Evolutionary conservation across 1,140 invertebrate genomes (phyloP).

Genomic region (Cotesia vestalis): DNA sequence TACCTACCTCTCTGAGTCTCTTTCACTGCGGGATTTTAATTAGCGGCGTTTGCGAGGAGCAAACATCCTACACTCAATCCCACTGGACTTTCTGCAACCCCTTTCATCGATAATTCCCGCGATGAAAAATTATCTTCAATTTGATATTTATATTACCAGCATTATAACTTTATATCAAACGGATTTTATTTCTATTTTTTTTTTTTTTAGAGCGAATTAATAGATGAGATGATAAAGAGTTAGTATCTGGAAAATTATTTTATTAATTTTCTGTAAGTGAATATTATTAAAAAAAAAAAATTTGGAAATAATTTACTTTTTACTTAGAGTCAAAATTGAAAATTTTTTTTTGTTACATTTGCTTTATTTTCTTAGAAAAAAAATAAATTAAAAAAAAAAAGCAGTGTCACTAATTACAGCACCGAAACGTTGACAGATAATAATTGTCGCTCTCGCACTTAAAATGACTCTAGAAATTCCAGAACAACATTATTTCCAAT

Average conservation of each 20-base stretch:
- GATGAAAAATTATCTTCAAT: conserved; percentile 23
- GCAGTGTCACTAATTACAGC: conserved; percentile 54
- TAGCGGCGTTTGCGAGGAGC: conserved; percentile 62
- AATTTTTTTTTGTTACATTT: no score
- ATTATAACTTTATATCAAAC: no score
- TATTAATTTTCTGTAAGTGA: no score
- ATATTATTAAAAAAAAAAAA: no score
- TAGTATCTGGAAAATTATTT: no score
- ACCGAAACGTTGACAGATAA: conserved; percentile 63
- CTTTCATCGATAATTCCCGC: conserved; percentile 21
- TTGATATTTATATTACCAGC: no score
- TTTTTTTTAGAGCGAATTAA: no score
- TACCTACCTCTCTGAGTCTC: conserved; percentile 30
- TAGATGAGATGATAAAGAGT: no score
- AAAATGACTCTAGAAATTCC: conserved; percentile 63
- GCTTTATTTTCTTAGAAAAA: not conserved
- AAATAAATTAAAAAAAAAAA: conserved; percentile 22
- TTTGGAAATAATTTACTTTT: no score
- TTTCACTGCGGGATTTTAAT: conserved; percentile 63
- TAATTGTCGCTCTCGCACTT: conserved; percentile 60
- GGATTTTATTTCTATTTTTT: no score
- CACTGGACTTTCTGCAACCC: conserved; percentile 30
- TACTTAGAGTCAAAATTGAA: no score
- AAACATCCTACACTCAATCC: conserved; percentile 55
- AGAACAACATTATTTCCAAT: conserved; percentile 39